Evolutionary conservation across 2,797 vertebrate species (phyloP).

Genomic region (Apodemus agrarius): DNA sequence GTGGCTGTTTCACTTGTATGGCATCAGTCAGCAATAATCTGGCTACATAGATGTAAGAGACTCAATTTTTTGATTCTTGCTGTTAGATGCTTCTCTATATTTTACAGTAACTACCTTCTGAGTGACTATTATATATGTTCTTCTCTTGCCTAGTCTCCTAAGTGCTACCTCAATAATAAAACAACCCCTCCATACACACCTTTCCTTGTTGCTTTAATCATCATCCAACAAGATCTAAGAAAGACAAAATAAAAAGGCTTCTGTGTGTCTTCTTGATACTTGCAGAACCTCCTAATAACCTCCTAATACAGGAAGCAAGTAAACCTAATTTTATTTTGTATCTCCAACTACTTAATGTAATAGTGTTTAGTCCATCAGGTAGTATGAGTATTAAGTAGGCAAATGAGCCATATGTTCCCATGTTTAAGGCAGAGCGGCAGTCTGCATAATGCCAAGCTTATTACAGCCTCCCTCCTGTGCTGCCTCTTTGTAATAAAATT

Average conservation of each 20-base stretch:
- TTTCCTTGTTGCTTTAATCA: not conserved
- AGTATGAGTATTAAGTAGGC: conserved; percentile 67
- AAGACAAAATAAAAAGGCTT: not conserved
- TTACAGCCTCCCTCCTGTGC: conserved; percentile 71
- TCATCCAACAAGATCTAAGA: not conserved
- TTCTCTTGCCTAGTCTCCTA: conserved; percentile 37
- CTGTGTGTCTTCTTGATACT: conserved; percentile 34
- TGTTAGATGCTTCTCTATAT: not conserved
- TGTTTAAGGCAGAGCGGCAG: conserved; percentile 72
- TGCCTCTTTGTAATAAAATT: conserved; percentile 69
- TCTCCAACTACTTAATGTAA: conserved; percentile 75
- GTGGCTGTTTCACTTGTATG: not conserved
- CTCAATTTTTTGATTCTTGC: too few species aligned
- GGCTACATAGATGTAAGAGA: not conserved
- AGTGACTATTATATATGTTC: not conserved
- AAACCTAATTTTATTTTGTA: conserved; percentile 77
- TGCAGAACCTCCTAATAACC: conserved; percentile 54
- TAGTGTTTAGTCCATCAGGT: conserved; percentile 76
- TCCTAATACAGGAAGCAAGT: conserved; percentile 71
- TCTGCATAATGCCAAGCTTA: conserved; percentile 68
- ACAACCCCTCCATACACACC: not conserved
- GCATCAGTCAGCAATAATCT: not conserved
- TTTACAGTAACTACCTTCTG: not conserved
- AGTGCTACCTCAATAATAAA: conserved; percentile 20
- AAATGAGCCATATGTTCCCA: conserved; percentile 83